phyloP scores from a whole-genome alignment of 2,888 invertebrate species.

The Cactoblastis cactorum region DNA sequence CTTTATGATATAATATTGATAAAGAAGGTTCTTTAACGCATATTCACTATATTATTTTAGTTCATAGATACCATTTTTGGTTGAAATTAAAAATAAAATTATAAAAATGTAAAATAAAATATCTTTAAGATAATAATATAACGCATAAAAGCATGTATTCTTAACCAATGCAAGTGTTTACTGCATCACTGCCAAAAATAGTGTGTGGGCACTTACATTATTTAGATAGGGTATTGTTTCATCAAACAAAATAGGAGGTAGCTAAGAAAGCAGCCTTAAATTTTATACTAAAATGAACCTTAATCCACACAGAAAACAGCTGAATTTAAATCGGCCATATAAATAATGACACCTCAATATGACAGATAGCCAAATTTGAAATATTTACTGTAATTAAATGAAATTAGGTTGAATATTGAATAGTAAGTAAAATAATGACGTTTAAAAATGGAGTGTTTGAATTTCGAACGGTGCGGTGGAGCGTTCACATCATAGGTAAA shows the following conservation, averaged over 20 bases:
- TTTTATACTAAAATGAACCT: neutral
- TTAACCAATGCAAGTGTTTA: neutral
- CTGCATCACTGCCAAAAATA: slow-evolving; percentile 8
- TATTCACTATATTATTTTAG: too few relatives aligned
- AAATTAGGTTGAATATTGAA: neutral
- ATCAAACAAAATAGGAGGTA: slow-evolving; percentile 40
- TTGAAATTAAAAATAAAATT: too few relatives aligned
- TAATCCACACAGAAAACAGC: neutral
- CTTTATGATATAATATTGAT: too few relatives aligned
- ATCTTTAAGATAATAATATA: too few relatives aligned
- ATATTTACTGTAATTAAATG: neutral
- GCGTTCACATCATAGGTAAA: slow-evolving; percentile 53
- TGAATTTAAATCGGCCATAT: neutral
- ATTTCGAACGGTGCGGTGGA: slow-evolving; percentile 31
- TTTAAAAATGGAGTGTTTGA: slow-evolving; percentile 24
- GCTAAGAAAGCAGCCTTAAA: slow-evolving; percentile 23
- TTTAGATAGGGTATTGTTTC: slow-evolving; percentile 46
- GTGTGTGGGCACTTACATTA: slow-evolving; percentile 27
- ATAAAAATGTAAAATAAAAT: too few relatives aligned
- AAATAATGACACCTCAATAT: slow-evolving; percentile 7
- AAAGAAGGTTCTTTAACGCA: too few relatives aligned
- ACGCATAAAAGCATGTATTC: too few relatives aligned
- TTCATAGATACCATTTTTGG: too few relatives aligned
- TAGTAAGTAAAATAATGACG: slow-evolving; percentile 11
- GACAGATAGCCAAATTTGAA: neutral